These are phyloP conservation scores for Collichthys lucidus DNA, from an alignment of 2,113 vertebrate species.

Conservation along the genomic window DNA sequence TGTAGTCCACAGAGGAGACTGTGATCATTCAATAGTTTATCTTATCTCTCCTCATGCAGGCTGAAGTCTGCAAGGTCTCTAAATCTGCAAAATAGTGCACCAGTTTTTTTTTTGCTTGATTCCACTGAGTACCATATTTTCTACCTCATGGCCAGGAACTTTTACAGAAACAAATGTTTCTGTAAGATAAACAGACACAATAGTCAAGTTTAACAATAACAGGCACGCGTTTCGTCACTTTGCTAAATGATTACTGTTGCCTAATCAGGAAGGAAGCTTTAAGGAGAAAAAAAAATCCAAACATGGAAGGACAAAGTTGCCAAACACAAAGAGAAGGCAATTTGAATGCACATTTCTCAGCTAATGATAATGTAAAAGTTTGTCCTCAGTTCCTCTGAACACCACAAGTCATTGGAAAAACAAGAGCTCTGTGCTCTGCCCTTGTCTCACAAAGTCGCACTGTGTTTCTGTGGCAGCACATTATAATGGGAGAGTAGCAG, in stretches of 20 bases:
- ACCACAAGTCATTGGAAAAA: conserved; percentile 12
- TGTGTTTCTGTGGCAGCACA: not conserved
- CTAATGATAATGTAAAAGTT: conserved; percentile 48
- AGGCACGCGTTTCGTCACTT: conserved; percentile 25
- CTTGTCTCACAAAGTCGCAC: not conserved
- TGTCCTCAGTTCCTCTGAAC: conserved; percentile 8
- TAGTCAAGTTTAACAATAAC: conserved; percentile 66
- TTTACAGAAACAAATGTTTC: conserved; percentile 66
- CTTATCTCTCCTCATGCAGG: conserved; percentile 52
- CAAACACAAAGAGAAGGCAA: conserved; percentile 15
- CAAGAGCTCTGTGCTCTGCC: not conserved
- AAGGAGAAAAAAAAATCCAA: conserved; percentile 32
- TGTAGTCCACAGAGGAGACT: conserved; percentile 8
- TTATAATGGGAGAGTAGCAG: conserved; percentile 3
- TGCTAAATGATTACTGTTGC: conserved; percentile 49
- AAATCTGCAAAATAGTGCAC: conserved; percentile 35
- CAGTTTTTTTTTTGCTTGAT: conserved; percentile 42
- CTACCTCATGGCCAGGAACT: conserved; percentile 38
- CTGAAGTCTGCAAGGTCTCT: conserved; percentile 46
- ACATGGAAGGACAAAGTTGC: conserved; percentile 14
- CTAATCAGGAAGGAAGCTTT: conserved; percentile 50
- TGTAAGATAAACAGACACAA: conserved; percentile 73
- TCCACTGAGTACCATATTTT: conserved; percentile 34
- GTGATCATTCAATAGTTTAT: conserved; percentile 41
- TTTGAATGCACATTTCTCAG: conserved; percentile 15